A percentile compares a stretch with the other conserved stretches of the same genome.
Conservation (phyloP, 2,888 invertebrate species). For the Euplexia lucipara region DNA sequence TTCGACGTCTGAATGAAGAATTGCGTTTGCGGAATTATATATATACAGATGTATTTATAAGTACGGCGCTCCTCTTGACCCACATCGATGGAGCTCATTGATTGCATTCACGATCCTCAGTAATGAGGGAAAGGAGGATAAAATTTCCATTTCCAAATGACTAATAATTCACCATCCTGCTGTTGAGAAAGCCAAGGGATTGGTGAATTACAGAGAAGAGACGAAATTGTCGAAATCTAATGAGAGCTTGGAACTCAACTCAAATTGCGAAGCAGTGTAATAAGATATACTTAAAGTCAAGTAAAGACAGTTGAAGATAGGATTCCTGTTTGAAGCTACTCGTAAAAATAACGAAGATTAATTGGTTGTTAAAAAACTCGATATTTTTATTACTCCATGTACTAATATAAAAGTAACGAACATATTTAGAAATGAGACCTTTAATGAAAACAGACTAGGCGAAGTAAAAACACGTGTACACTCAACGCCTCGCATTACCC, state of each 20-base stretch:
- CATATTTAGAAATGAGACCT: conserved; percentile 1
- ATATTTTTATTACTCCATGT: conserved; percentile 2
- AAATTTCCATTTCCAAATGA: conserved; percentile 50
- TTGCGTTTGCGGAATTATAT: conserved; percentile 19
- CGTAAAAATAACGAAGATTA: conserved; percentile 22
- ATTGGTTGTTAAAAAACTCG: neutral
- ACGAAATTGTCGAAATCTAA: conserved; percentile 45
- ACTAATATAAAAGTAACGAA: neutral
- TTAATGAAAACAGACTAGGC: conserved; percentile 25
- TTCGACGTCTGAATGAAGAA: conserved; percentile 6
- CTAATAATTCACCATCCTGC: conserved; percentile 42
- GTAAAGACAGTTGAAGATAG: neutral
- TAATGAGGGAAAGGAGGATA: conserved; percentile 36
- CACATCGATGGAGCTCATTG: conserved; percentile 38
- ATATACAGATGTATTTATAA: conserved; percentile 16
- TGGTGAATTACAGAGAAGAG: conserved; percentile 31
- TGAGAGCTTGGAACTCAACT: conserved; percentile 22
- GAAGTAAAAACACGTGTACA: conserved; percentile 36
- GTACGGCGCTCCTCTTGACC: conserved; percentile 37
- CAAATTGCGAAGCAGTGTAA: conserved; percentile 26
- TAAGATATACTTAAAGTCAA: conserved; percentile 13
- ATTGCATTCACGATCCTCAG: conserved; percentile 37
- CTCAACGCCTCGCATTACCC: conserved; percentile 28
- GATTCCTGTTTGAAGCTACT: conserved; percentile 3
- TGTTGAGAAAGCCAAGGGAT: conserved; percentile 27